phyloP scores from a whole-genome alignment of 2,113 vertebrate genomes.

The Pomatostomus ruficeps region DNA sequence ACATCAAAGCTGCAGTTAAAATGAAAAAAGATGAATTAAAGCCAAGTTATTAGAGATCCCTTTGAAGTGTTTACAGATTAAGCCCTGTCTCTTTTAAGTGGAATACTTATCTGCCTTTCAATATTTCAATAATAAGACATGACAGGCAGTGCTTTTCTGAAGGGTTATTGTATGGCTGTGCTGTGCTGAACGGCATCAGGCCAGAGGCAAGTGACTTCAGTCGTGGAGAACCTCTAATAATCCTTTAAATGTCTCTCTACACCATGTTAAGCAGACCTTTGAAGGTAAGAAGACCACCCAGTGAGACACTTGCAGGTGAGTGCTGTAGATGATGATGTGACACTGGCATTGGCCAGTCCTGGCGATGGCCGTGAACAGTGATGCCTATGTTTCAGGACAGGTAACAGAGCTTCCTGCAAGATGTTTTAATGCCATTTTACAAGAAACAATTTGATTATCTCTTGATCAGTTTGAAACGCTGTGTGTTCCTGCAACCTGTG shows the following conservation, averaged over 20 bases:
- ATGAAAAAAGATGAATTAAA: constrained; percentile 44
- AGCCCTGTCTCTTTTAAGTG: constrained; percentile 30
- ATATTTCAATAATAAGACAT: constrained; percentile 38
- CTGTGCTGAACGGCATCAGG: neutral
- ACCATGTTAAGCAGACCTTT: neutral
- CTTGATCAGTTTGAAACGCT: neutral
- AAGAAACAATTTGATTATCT: neutral
- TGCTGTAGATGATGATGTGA: neutral
- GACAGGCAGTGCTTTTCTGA: constrained; percentile 7
- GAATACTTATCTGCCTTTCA: constrained; percentile 39
- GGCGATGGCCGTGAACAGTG: neutral
- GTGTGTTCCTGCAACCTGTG: neutral
- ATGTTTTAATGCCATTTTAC: neutral
- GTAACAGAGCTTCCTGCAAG: neutral
- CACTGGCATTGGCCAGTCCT: neutral
- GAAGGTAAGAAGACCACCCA: neutral
- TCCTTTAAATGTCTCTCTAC: neutral
- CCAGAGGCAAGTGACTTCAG: neutral
- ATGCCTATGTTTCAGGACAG: neutral
- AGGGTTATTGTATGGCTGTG: neutral
- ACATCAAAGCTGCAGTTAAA: constrained; percentile 56
- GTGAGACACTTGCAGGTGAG: neutral
- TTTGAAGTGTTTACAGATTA: constrained; percentile 62
- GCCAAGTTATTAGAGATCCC: constrained; percentile 24
- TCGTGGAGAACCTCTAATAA: neutral